Percentiles rank a stretch among this genome's conserved stretches.
phyloP scores from a whole-genome alignment of 1,140 invertebrate species.

The Rhopalosiphum maidis region DNA sequence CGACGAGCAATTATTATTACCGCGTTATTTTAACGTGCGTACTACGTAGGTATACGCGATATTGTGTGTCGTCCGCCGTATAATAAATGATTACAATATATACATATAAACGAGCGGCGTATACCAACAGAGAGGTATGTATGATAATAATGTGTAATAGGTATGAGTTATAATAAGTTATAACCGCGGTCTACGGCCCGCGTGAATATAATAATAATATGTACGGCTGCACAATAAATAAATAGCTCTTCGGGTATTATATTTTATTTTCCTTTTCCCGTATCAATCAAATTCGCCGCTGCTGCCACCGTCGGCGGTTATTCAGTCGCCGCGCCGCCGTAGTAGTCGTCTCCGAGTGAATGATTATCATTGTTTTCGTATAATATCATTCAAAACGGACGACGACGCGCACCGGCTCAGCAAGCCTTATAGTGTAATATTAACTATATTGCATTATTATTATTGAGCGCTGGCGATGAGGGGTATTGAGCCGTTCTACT shows the following conservation, averaged over 20 bases:
- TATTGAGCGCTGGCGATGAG: background rate
- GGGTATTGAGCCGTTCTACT: background rate
- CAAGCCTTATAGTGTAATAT: no score
- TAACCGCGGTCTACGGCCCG: background rate
- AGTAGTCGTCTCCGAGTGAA: background rate
- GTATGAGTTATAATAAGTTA: background rate
- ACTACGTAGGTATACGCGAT: background rate
- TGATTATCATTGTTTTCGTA: background rate
- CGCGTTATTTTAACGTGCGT: background rate
- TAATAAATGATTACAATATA: background rate
- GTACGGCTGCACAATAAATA: background rate
- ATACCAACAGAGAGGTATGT: background rate
- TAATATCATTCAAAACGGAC: background rate
- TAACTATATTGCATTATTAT: no score
- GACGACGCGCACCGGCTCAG: background rate
- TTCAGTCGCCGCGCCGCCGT: background rate
- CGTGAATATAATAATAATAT: background rate
- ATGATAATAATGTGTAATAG: background rate
- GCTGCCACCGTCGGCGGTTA: background rate
- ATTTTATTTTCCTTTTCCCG: background rate
- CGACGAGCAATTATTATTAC: background rate
- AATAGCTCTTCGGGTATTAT: background rate
- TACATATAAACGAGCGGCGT: background rate
- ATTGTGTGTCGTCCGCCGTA: background rate
- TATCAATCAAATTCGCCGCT: slow-evolving; percentile 25